Base-by-base conservation (phyloP, 2,113 vertebrate genomes). In the Hypomesus transpacificus region DNA sequence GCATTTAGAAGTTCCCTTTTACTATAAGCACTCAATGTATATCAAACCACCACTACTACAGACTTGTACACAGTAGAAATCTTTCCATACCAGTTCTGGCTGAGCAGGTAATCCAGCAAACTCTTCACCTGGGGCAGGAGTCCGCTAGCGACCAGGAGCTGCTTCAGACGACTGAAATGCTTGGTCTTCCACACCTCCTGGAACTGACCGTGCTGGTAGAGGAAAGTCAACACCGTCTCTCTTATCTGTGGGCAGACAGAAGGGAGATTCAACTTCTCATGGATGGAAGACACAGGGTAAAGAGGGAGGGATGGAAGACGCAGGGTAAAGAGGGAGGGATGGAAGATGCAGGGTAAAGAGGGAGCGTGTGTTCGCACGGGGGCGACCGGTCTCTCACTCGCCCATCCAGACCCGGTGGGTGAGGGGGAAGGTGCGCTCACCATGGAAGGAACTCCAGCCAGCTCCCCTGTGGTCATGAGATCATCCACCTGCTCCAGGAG, bases 401-500 rank as follows among this genome's bases (percentile, higher is more conserved):
- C 31, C 31, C 31, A 8, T 34, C 31, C 31, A 34, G 31, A 34
- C 31, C 31, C 7, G 31, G 31, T 34, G 31, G 31, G 31, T 34
- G 31, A 34, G 39, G 39, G 39, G 39, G 39, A 39, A 69, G 8
- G 16, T 20, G 3, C 34, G 53, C 80, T 84, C 79, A 98, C 97
- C 93, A 96, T 93, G 56, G 91, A 90, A 70, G 95, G 94, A 84
- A 98, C 89, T 3, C 90, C 93, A n/a, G 94, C 93, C 17, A 95
- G 66, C 57, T 96, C 95, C 53, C 95, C 94, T 0, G 89, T 89
- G 68, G 69, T 92, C 95, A 97, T 94, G 11, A 92, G 90, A 1
- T 95, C 91, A 3, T 94, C 93, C 66, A 93, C 84, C 79, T 99
- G 96, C 17, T 94, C 93, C 53, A 99, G 89, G 62, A 96, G 85